phyloP scores from a whole-genome alignment of 2,797 vertebrate species.

The Cottoperca gobio region DNA sequence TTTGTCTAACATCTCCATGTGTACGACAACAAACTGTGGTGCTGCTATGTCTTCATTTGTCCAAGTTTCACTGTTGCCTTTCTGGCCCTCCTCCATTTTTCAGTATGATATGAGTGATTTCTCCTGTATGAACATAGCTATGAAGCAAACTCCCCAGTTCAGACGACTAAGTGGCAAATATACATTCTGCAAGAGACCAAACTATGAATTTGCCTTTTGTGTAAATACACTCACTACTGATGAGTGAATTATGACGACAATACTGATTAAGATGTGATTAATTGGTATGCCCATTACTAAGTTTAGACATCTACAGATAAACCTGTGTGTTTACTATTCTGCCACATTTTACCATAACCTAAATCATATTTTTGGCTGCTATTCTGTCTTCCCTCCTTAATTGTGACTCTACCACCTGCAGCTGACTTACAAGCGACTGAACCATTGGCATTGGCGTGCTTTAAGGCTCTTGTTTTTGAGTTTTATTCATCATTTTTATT shows the following conservation, averaged over 20 bases:
- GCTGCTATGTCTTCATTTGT: slow-evolving; percentile 13
- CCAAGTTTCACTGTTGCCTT: slow-evolving; percentile 30
- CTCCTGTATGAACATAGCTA: slow-evolving; percentile 30
- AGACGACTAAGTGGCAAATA: neutral
- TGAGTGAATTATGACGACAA: neutral
- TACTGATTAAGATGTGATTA: neutral
- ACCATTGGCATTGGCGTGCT: slow-evolving; percentile 30
- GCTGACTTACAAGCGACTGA: slow-evolving; percentile 29
- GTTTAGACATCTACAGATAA: neutral
- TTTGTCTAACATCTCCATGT: neutral
- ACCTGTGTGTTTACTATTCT: slow-evolving; percentile 2
- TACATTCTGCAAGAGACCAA: slow-evolving; percentile 35
- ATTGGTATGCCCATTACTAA: neutral
- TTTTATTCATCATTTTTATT: slow-evolving; percentile 34
- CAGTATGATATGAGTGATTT: neutral
- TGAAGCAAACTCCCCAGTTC: neutral
- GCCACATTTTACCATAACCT: neutral
- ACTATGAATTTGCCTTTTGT: slow-evolving; percentile 22
- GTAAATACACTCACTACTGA: neutral
- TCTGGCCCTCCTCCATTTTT: slow-evolving; percentile 23
- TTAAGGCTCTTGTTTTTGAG: slow-evolving; percentile 35
- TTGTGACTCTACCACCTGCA: neutral
- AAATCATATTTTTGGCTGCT: slow-evolving; percentile 10
- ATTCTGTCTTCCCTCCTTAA: slow-evolving; percentile 43
- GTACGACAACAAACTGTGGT: neutral